phyloP scores from a whole-genome alignment of 1,140 invertebrate genomes.

The Drosophila serrata region DNA sequence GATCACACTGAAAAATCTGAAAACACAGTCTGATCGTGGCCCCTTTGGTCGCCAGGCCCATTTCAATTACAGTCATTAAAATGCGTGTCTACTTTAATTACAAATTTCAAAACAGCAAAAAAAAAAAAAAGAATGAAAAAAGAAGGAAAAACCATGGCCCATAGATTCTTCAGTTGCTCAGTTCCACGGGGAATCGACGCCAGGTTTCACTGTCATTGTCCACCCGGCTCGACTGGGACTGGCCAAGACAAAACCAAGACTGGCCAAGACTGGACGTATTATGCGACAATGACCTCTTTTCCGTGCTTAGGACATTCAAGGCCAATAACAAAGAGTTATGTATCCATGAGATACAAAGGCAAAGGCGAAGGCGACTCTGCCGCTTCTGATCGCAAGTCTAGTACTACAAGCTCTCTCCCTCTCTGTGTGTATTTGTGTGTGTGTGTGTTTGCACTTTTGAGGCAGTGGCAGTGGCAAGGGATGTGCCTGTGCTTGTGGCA shows the following conservation, averaged over 20 bases:
- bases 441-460: constrained; percentile 12
- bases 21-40: constrained; percentile 11
- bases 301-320: constrained; percentile 70
- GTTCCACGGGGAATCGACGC: constrained; percentile 5
- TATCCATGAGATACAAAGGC: constrained; percentile 63
- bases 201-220: constrained; percentile 36
- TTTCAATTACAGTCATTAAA: constrained; percentile 67
- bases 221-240: constrained; percentile 1
- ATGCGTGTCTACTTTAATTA: constrained; percentile 64
- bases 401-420: constrained; percentile 6
- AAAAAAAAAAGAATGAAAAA: constrained; percentile 16
- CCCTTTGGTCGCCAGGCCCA: constrained; percentile 7
- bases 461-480: constrained; percentile 7
- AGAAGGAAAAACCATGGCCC: neutral
- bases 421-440: neutral
- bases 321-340: constrained; percentile 71
- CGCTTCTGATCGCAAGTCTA: constrained; percentile 22
- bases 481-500: constrained; percentile 34
- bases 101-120: constrained; percentile 39
- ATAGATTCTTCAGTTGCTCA: constrained; percentile 1
- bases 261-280: constrained; percentile 45
- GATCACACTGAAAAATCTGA: neutral
- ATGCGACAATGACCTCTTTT: constrained; percentile 71
- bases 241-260: neutral
- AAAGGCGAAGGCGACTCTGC: constrained; percentile 10